Base-by-base conservation (phyloP, 1,140 invertebrate species). In the Penaeus vannamei region DNA sequence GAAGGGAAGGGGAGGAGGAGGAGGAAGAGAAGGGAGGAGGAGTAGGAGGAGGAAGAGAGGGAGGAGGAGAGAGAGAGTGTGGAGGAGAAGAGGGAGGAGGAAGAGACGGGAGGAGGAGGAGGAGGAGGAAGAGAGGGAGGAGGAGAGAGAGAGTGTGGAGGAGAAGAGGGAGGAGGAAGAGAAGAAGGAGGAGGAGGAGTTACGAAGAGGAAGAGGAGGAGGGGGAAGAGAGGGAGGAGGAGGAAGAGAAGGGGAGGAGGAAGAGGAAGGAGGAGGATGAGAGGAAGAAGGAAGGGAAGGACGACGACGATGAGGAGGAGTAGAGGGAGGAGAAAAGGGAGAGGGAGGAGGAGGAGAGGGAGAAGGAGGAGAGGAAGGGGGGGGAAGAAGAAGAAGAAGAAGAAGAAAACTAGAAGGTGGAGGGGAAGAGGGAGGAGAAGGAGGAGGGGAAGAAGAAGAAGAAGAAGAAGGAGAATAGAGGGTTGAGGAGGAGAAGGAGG, bases 221-320 rank as follows among this genome's bases (percentile, higher is more conserved):
- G 36, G 36, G 36, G 36, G 36, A 36, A 5, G 5, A 5, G 36
- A 5, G 5, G 5, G 36, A 5, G 36, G 36, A 36, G 1, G 1
- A 5, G 36, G 36, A 2, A 53, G 19, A 22, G 23, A 19, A 29
- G 82, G n/a, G 14, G 22, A 29, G 14, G 10, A 12, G 29, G 36
- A 29, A 12, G 59, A 17, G 14, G 3, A 42, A 14, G 17, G 29
- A 2, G 23, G 69, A 3, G 62, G 36, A 5, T 2, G 5, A 5
- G 5, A 5, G 36, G 1, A 36, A 5, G 5, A 36, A 5, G 5
- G 5, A 5, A 36, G 5, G 36, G 5, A 36, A 5, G 5, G 5
- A 5, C 1, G 5, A 5, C 1, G 5, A 5, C 2, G 36, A 5
- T 2, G 36, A 5, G 5, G 36, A 5, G 5, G 5, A 5, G 5